Base-by-base conservation (phyloP, 1,140 invertebrate species). In the Cydia strobilella region DNA sequence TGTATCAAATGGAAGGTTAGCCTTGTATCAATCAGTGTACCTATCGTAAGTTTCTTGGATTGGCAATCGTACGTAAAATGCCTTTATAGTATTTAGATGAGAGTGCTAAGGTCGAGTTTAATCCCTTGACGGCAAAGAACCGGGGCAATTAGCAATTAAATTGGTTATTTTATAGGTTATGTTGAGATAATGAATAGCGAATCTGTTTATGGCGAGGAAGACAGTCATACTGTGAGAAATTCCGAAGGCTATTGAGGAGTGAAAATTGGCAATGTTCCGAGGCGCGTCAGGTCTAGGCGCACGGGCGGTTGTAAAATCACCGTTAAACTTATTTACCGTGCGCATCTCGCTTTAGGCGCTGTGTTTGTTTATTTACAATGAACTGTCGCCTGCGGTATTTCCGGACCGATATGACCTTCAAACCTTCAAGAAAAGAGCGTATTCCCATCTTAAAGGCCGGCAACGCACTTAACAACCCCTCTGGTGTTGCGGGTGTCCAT, bases 281-380 rank as follows among this genome's bases (percentile, higher is more conserved):
- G 86, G 81, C 80, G 80, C 84, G 86, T 82, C 77, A 80, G 85
- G 77, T 48, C 74, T 65, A 31, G 65, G 65, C 39, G 62, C 13
- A 48, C 74, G 13, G 59, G 82, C 85, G 86, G 82, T 86, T 88
- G 89, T 91, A 92, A 91, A 92, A 87, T 80, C 79, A 81, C 90
- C 90, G 90, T 92, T 92, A 90, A 83, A 86, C 88, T 89, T 91
- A 90, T 92, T 91, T 90, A 89, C 90, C 83, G 88, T 85, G 89
- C 88, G 84, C 90, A 90, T 92, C 89, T 92, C 79, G 82, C 85
- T 84, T 84, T 87, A 84, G 87, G 86, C 86, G 81, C 86, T 87
- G 78, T 76, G 77, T 81, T 84, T 79, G 80, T 79, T 86, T 90
- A 86, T 86, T 84, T 90, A 84, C 82, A 27, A n/a, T n/a, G n/a